Evolutionary conservation across 1,140 invertebrate genomes (phyloP), one percentile per base, ranked within the genome.

Genomic region (Brevipalpus yothersi): DNA sequence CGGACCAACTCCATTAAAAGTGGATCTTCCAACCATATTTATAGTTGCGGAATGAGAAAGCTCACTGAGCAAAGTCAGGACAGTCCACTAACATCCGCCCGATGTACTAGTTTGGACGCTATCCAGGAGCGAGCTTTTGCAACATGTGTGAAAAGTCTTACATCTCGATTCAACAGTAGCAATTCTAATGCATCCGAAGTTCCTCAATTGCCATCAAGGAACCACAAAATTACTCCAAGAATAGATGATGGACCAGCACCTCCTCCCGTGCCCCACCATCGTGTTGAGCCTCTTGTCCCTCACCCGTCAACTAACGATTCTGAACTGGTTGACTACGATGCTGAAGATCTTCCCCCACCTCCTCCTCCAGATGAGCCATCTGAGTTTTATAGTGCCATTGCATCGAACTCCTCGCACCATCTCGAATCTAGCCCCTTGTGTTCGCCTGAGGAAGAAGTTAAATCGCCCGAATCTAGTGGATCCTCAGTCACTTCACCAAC

Each of bases 1-100:
- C 74, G 86, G 40, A 74, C 71, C 8, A 72, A 75, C 61, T 76
- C 75, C 4, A 72, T 75, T n/a, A 67, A 66, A 61, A 63, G 64
- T 23, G n/a, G 17, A 17, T 11, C 59, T 45, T 45, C 43, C 43
- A 45, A 45, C n/a, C n/a, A 45, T 45, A 45, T 45, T 45, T 45
- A 45, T 17, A 15, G 4, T 10, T 13, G 43, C 4, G n/a, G 12
- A 13, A 45, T 15, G 12, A 31, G 31, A 31, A 31, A 31, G 5
- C 31, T 31, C 5, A 15, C 12, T 45, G n/a, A 45, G 12, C 43
- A 45, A 45, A 45, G 43, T 45, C 43, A 45, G 12, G 43, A 45
- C 2, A 45, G n/a, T 17, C 43, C 12, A 15, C 43, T 15, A 45
- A 45, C 43, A 45, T 45, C 43, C 11, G 17, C 54, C 11, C 12